Base-by-base conservation (phyloP, 1,140 invertebrate species). In the Drosophila watanabei region DNA sequence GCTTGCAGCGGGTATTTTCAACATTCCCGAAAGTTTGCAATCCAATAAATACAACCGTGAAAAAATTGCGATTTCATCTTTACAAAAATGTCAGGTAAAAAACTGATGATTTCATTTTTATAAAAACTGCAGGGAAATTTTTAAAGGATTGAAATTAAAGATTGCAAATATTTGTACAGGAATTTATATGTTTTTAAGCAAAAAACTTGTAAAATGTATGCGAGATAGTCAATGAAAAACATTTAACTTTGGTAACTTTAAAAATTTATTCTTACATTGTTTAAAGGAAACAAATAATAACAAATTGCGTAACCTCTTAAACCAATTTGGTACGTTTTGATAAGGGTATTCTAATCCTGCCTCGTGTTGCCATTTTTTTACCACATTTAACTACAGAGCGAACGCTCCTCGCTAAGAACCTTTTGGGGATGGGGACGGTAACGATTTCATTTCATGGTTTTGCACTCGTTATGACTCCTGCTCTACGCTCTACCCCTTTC, bases 371-470 rank as follows among this genome's bases (percentile, higher is more conserved):
- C 13, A 0, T 68, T 65, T 72, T 63, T 70, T 68, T 63, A 57
- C 65, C 54, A 65, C 78, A 82, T 82, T 82, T 75, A 68, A 75
- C 63, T 62, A 35, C 41, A 61, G 46, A 62, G 32, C 32, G 46
- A 62, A 24, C 32, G 49, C 48, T 48, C 24, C 8, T 16, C 14
- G 24, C 13, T 24, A 8, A 61, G 49, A 48, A 59, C 48, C 52
- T 54, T 41, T 51, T 33, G 18, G 58, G 61, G 60, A 16, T 54
- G 79, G 65, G 75, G 51, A n/a, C 49, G 85, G 79, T 86, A 91
- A 91, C 86, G 86, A 90, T 91, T 89, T 90, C 86, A 90, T 90
- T 90, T 90, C 86, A 90, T 91, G 86, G 87, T 80, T 91, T 90
- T 90, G 86, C 87, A 90, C 86, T 90, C 86, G 86, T 90, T 90